phyloP scores from a whole-genome alignment of 2,797 vertebrate species.

The Pseudochirops corinnae region DNA sequence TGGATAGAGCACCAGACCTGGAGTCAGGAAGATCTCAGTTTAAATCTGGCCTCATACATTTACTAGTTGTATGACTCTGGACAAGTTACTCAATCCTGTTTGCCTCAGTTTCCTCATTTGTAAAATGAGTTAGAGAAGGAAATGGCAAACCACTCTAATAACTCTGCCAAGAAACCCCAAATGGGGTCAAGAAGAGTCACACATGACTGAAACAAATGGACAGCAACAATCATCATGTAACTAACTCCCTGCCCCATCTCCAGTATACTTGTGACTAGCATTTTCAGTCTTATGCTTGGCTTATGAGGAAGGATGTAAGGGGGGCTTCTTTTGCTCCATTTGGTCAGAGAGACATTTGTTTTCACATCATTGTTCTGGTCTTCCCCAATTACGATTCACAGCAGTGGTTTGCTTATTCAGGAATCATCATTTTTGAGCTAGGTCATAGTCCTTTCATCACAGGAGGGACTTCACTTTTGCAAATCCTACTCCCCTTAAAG shows the following conservation, averaged over 20 bases:
- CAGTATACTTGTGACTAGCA: not conserved
- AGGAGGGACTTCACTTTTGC: not conserved
- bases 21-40: not conserved
- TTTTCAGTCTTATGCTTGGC: conserved; percentile 17
- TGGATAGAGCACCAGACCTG: not conserved
- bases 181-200: not conserved
- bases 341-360: not conserved
- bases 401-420: not conserved
- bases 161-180: not conserved
- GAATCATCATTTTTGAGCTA: not conserved
- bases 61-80: not conserved
- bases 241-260: not conserved
- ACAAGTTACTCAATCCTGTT: not conserved
- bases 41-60: not conserved
- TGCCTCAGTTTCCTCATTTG: not conserved
- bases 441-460: not conserved
- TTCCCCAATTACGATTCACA: not conserved
- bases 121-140: not conserved
- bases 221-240: not conserved
- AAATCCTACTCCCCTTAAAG: not conserved
- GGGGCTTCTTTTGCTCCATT: conserved; percentile 13
- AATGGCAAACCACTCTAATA: not conserved
- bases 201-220: not conserved
- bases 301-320: not conserved
- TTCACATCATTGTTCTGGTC: not conserved